Conservation (phyloP, 2,113 vertebrate species). For the Sminthopsis crassicaudata region DNA sequence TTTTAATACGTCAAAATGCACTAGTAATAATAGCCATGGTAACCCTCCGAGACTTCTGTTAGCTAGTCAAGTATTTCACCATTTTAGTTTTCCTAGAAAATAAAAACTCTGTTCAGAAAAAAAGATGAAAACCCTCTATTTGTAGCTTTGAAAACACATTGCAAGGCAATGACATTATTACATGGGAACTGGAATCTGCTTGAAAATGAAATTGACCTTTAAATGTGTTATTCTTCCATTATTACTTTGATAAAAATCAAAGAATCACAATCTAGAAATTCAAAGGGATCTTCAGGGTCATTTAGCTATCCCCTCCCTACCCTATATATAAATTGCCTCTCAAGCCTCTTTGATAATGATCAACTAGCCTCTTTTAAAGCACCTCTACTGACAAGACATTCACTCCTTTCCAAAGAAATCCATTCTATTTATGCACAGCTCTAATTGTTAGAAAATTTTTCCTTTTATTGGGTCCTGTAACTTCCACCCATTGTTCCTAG, state of each 20-base stretch:
- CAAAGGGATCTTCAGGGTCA: background rate
- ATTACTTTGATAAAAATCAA: slow-evolving; percentile 1
- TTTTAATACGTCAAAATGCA: slow-evolving; percentile 55
- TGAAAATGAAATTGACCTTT: slow-evolving; percentile 29
- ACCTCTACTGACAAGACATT: background rate
- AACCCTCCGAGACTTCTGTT: slow-evolving; percentile 44
- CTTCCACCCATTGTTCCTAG: background rate
- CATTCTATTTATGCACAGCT: background rate
- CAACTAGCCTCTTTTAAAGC: background rate
- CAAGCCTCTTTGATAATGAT: background rate
- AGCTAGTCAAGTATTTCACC: slow-evolving; percentile 9
- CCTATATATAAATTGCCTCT: background rate
- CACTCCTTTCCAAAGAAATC: background rate
- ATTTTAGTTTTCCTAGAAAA: slow-evolving; percentile 19
- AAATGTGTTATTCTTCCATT: background rate
- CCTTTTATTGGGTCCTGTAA: background rate
- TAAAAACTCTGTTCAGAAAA: slow-evolving; percentile 16
- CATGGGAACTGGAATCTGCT: background rate
- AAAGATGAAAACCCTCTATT: slow-evolving; percentile 9
- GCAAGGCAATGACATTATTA: background rate
- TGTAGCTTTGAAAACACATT: slow-evolving; percentile 31
- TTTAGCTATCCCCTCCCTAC: background rate
- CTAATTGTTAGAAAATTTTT: background rate
- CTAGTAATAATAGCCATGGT: slow-evolving; percentile 30
- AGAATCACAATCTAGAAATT: background rate